Percentiles rank a stretch among this genome's conserved stretches.
Conservation (phyloP, 2,797 vertebrate species). For the Gila robusta region DNA sequence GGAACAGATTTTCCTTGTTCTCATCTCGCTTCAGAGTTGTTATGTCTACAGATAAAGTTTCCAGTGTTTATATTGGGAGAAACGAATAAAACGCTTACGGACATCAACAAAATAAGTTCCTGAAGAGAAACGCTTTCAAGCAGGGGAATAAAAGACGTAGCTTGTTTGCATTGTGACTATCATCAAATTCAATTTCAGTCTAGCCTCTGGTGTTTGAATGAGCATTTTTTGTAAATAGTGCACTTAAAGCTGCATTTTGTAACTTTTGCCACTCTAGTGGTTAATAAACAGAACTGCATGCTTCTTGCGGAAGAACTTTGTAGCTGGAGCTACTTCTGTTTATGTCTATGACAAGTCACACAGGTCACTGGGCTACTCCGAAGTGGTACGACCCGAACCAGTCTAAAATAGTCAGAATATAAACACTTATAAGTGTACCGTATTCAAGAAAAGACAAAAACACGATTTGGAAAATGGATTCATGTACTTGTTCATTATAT, state of each 20-base stretch:
- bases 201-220: neutral
- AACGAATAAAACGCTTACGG: conserved; percentile 34
- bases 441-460: too few species aligned
- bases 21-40: conserved; percentile 40
- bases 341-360: too few species aligned
- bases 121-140: conserved; percentile 43
- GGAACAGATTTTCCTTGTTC: neutral
- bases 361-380: too few species aligned
- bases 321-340: too few species aligned
- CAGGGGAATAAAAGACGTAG: conserved; percentile 28
- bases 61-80: conserved; percentile 44
- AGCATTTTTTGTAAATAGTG: neutral
- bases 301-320: too few species aligned
- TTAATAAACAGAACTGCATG: too few species aligned
- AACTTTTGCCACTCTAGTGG: too few species aligned
- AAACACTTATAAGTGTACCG: too few species aligned
- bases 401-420: too few species aligned
- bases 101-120: conserved; percentile 32
- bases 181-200: neutral
- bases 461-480: too few species aligned
- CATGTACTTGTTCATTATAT: too few species aligned
- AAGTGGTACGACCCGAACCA: too few species aligned
- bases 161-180: conserved; percentile 4
- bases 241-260: neutral
- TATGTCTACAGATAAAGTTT: conserved; percentile 62